Evolutionary conservation across 2,797 vertebrate genomes (phyloP).

Genomic region (Pempheris klunzingeri): DNA sequence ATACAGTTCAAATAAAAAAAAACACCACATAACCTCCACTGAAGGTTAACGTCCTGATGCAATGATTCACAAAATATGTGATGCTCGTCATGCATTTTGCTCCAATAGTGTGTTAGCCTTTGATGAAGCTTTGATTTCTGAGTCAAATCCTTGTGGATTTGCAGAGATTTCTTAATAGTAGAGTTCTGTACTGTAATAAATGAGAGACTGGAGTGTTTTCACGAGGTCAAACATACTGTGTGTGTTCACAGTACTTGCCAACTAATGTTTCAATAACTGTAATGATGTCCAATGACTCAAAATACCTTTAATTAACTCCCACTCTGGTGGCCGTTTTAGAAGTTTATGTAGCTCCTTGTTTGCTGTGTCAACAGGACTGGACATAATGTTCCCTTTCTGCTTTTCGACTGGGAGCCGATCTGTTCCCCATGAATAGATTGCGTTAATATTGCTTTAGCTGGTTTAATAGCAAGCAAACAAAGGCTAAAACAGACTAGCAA

Average conservation of each 20-base stretch:
- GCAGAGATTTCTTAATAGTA: background rate
- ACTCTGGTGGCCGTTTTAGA: too few species aligned
- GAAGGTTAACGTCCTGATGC: background rate
- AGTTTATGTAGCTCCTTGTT: background rate
- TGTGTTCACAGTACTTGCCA: conserved; percentile 24
- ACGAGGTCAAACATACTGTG: background rate
- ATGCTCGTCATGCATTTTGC: conserved; percentile 35
- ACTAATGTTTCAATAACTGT: background rate
- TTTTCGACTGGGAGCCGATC: background rate
- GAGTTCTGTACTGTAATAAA: background rate
- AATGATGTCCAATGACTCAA: background rate
- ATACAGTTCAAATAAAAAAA: conserved; percentile 7
- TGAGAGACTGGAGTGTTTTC: conserved; percentile 54
- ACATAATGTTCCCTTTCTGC: background rate
- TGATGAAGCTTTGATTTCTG: conserved; percentile 6
- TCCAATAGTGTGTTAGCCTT: conserved; percentile 39
- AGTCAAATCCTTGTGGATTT: conserved; percentile 1
- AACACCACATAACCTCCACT: background rate
- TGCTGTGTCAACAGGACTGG: background rate
- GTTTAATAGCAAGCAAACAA: conserved; percentile 22
- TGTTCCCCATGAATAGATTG: background rate
- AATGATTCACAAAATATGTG: conserved; percentile 11
- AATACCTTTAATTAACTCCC: too few species aligned
- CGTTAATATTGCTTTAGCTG: conserved; percentile 18
- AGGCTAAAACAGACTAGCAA: conserved; percentile 8